Evolutionary conservation across 2,888 invertebrate genomes (phyloP), one percentile per base, ranked within the genome.

Genomic region (Chaetogeoica ovagalla): DNA sequence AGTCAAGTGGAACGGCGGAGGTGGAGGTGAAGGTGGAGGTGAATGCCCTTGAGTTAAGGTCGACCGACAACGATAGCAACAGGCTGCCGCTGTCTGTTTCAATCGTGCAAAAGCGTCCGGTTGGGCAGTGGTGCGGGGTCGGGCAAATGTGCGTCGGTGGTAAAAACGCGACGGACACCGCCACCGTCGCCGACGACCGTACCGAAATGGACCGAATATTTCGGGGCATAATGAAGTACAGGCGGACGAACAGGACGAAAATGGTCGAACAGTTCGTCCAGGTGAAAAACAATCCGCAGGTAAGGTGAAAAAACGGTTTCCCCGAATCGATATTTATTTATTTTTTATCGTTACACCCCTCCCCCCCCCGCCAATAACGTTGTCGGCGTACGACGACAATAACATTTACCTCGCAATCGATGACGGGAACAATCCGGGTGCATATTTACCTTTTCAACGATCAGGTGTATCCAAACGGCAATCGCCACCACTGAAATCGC

Each of bases 201-300:
- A n/a, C 37, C 63, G 69, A 37, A 9, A 95, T 96, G 94, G 94
- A 96, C 85, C 90, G 93, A 87, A 93, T 97, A 86, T 87, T 97
- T 83, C 90, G 92, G 86, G 97, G 97, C 74, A 93, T 97, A 77
- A 94, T 97, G 91, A 91, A 92, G 85, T 97, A 96, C 87, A 90
- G 96, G 82, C 90, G 91, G 82, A 90, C 93, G 81, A 93, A 93
- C 83, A 90, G 94, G 83, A 91, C 92, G 82, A 91, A 90, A 85
- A 95, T 96, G 95, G 94, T 97, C 55, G 91, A 95, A 87, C 96
- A 97, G 87, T 97, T 97, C 87, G 89, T 94, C 87, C 89, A 92
- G 90, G 95, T 97, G 84, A 90, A 91, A 86, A 93, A 97, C 88
- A 91, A 95, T 88, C 97, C 97, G 37, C 90, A 90, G 89, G 94